A percentile compares a stretch with the other conserved stretches of the same genome.
phyloP scores from a whole-genome alignment of 2,113 vertebrate species.

The Scomber scombrus region DNA sequence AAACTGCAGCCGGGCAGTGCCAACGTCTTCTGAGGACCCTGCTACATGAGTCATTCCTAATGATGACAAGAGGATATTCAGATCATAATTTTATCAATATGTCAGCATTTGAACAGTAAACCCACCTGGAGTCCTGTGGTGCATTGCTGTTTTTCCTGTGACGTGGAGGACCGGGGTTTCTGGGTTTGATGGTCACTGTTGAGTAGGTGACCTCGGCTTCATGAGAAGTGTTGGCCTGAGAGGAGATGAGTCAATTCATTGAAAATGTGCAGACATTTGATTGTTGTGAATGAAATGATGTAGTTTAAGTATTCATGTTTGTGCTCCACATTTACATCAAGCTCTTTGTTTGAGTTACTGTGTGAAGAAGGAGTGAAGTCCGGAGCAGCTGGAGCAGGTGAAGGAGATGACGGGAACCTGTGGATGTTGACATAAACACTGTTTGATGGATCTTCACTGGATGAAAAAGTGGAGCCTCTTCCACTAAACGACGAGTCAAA shows the following conservation, averaged over 20 bases:
- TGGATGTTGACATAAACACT: slow-evolving; percentile 53
- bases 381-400: background rate
- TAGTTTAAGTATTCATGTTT: background rate
- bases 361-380: background rate
- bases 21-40: background rate
- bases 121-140: slow-evolving; percentile 22
- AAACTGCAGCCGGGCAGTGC: no score
- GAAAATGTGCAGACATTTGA: background rate
- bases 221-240: slow-evolving; percentile 12
- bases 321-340: slow-evolving; percentile 21
- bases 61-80: background rate
- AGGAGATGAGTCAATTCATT: background rate
- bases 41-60: background rate
- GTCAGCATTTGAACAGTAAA: background rate
- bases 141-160: background rate
- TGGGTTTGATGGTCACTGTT: slow-evolving; percentile 54
- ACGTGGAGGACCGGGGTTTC: background rate
- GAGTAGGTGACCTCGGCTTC: slow-evolving; percentile 63
- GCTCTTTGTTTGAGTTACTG: background rate
- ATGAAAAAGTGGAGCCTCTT: background rate
- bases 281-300: background rate
- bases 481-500: background rate
- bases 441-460: slow-evolving; percentile 4
- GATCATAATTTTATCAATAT: no score
- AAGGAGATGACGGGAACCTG: background rate